A percentile compares a stretch with the other conserved stretches of the same genome.
These are phyloP conservation scores for Menura novaehollandiae DNA, from an alignment of 2,113 vertebrate genomes.

Conservation along the genomic window DNA sequence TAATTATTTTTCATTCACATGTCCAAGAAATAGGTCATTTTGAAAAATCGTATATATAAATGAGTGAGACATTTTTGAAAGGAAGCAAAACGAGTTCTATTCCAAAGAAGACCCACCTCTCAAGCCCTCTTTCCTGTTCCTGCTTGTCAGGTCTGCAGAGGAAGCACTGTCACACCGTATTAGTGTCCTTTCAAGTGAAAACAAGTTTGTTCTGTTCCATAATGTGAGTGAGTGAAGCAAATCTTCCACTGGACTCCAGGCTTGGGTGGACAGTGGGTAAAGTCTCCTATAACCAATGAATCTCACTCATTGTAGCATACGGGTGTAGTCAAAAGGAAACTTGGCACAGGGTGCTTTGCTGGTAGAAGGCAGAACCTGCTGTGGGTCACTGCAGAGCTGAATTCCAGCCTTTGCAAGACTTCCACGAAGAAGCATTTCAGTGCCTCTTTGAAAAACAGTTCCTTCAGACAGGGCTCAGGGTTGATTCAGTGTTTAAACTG, in stretches of 20 bases:
- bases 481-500: not conserved
- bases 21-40: not conserved
- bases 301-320: not conserved
- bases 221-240: not conserved
- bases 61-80: not conserved
- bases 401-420: not conserved
- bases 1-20: not conserved
- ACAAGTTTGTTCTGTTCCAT: not conserved
- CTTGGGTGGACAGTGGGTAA: not conserved
- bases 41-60: not conserved
- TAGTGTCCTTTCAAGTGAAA: not conserved
- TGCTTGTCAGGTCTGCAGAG: not conserved
- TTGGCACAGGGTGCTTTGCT: not conserved
- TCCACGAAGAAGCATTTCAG: not conserved
- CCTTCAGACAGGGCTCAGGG: not conserved
- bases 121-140: not conserved
- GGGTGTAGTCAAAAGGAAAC: not conserved
- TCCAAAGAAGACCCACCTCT: not conserved
- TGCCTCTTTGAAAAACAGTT: not conserved
- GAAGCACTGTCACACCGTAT: not conserved
- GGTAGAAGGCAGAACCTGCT: not conserved
- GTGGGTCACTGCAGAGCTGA: not conserved
- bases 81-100: slow-evolving; percentile 16
- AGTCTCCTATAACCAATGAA: not conserved
- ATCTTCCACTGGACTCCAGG: not conserved